Conservation (phyloP, 2,888 invertebrate species). For the Lamellibrachia columna region DNA sequence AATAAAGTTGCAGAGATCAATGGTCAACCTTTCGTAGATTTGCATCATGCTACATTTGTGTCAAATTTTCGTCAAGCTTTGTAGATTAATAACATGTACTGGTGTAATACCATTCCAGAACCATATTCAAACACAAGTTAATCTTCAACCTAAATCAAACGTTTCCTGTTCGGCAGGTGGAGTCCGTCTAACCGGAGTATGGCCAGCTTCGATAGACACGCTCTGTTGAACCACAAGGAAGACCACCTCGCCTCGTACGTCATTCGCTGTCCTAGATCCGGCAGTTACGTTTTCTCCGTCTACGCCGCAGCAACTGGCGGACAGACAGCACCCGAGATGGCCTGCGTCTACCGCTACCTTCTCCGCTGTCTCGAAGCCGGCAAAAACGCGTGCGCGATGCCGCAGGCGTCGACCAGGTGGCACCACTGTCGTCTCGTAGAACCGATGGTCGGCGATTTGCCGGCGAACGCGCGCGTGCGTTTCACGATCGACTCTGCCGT, state of each 20-base stretch:
- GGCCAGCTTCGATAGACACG: constrained; percentile 33
- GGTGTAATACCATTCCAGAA: no score
- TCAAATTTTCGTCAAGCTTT: no score
- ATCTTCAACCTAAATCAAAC: not conserved
- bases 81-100: no score
- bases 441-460: constrained; percentile 41
- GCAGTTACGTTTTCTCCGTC: constrained; percentile 39
- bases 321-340: not conserved
- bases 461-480: constrained; percentile 30
- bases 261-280: constrained; percentile 36
- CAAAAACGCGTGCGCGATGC: constrained; percentile 31
- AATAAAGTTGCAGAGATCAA: no score
- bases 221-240: constrained; percentile 31
- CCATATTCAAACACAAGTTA: not conserved
- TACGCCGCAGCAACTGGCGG: constrained; percentile 31
- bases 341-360: constrained; percentile 35
- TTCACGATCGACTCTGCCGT: constrained; percentile 40
- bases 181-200: constrained; percentile 29
- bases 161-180: constrained; percentile 23
- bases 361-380: constrained; percentile 35
- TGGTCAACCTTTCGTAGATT: no score
- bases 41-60: no score
- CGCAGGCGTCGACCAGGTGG: constrained; percentile 41
- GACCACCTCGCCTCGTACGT: constrained; percentile 32
- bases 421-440: constrained; percentile 40